A percentile compares a stretch with the other conserved stretches of the same genome.
These are phyloP conservation scores for Polypedilum pembai DNA, from an alignment of 1,140 invertebrate genomes.

Conservation along the genomic window DNA sequence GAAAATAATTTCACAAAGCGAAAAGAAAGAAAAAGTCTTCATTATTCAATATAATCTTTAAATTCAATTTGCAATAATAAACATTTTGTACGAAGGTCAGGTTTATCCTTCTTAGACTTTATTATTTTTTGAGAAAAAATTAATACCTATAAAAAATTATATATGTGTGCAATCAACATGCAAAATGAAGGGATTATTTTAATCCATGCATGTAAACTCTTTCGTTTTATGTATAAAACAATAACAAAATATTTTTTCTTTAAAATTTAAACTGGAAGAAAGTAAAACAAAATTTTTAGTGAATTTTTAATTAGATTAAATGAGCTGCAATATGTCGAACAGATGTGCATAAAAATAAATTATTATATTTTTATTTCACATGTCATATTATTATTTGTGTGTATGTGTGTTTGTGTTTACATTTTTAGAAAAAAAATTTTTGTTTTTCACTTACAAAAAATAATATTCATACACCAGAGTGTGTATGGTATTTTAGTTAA, in stretches of 20 bases:
- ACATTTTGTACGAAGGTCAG: neutral
- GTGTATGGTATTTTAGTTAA: neutral
- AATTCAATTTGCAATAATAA: neutral
- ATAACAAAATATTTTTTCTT: neutral
- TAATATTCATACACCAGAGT: no score
- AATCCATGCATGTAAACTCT: slow-evolving; percentile 7
- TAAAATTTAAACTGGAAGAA: neutral
- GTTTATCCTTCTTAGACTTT: neutral
- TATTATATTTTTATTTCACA: neutral
- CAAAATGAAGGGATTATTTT: neutral
- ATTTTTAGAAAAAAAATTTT: neutral
- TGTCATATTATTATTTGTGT: neutral
- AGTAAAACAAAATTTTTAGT: neutral
- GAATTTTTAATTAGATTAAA: neutral
- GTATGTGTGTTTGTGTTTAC: neutral
- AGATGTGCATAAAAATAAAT: slow-evolving; percentile 12
- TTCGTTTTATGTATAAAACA: neutral
- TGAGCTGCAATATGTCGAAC: neutral
- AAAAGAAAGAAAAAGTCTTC: neutral
- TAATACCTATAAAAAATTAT: neutral
- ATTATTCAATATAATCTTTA: no score
- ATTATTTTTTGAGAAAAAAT: no score
- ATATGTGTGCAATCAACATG: slow-evolving; percentile 11
- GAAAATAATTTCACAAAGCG: neutral
- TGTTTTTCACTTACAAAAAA: neutral